Evolutionary conservation across 2,113 vertebrate genomes (phyloP).

Genomic region (Chaenocephalus aceratus): DNA sequence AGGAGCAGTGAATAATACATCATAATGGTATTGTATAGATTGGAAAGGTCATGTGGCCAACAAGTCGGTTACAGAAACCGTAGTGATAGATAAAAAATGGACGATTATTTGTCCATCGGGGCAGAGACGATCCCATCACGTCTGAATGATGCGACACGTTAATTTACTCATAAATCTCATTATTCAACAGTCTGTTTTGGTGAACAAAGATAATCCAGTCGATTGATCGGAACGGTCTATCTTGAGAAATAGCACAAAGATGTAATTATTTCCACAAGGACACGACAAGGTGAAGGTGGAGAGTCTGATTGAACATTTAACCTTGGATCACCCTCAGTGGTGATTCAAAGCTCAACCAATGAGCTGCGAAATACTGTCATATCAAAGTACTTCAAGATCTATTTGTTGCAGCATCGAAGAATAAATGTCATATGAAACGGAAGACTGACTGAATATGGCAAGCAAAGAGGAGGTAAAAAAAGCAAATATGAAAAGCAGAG

Average conservation of each 20-base stretch:
- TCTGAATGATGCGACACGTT: slow-evolving; percentile 52
- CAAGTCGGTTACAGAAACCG: slow-evolving; percentile 3
- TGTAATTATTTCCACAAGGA: slow-evolving; percentile 50
- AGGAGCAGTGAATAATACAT: neutral
- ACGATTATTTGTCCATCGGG: slow-evolving; percentile 33
- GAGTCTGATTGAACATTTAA: slow-evolving; percentile 46
- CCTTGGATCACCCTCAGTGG: slow-evolving; percentile 21
- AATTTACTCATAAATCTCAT: slow-evolving; percentile 47
- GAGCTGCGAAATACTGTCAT: slow-evolving; percentile 21
- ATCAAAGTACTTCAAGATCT: slow-evolving; percentile 23
- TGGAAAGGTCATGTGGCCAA: slow-evolving; percentile 8
- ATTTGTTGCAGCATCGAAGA: slow-evolving; percentile 35
- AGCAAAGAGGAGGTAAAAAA: slow-evolving; percentile 6
- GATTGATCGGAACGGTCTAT: slow-evolving; percentile 49
- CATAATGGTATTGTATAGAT: neutral
- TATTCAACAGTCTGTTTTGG: slow-evolving; percentile 38
- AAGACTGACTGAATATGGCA: slow-evolving; percentile 10
- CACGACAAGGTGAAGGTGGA: slow-evolving; percentile 33
- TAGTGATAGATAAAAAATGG: slow-evolving; percentile 14
- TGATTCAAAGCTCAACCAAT: slow-evolving; percentile 11
- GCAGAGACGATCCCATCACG: slow-evolving; percentile 23
- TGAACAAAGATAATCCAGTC: slow-evolving; percentile 36
- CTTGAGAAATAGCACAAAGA: neutral
- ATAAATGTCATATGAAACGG: slow-evolving; percentile 23
- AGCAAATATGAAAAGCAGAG: slow-evolving; percentile 9